Conservation (phyloP, 2,113 vertebrate species). For the Aix galericulata region DNA sequence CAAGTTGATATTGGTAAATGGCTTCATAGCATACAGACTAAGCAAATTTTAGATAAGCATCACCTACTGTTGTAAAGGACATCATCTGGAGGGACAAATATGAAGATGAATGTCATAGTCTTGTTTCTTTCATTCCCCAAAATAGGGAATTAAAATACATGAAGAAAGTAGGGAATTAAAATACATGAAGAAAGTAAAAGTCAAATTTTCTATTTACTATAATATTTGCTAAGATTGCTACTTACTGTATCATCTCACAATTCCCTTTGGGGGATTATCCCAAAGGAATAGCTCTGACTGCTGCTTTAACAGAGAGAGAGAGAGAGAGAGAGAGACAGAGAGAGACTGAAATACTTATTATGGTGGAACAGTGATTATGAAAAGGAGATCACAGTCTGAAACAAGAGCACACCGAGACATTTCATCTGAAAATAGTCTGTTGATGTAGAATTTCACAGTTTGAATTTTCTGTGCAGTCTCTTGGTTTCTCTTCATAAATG, state of each 20-base stretch:
- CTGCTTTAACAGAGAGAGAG: neutral
- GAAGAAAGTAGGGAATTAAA: neutral
- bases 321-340: too few species aligned
- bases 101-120: neutral
- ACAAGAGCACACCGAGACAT: neutral
- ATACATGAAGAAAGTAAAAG: neutral
- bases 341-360: neutral
- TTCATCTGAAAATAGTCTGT: neutral
- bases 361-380: neutral
- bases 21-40: neutral
- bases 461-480: neutral
- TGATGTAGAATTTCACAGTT: neutral
- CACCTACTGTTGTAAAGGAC: neutral
- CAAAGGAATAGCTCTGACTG: neutral
- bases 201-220: neutral
- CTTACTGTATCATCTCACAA: neutral
- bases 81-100: neutral
- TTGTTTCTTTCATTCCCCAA: neutral
- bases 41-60: neutral
- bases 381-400: neutral
- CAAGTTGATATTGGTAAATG: slow-evolving; percentile 2
- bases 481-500: neutral
- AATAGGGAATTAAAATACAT: neutral
- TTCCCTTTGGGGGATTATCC: neutral
- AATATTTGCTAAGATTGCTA: neutral